phyloP scores from a whole-genome alignment of 2,797 vertebrate species.

The Otolemur crassicaudatus region DNA sequence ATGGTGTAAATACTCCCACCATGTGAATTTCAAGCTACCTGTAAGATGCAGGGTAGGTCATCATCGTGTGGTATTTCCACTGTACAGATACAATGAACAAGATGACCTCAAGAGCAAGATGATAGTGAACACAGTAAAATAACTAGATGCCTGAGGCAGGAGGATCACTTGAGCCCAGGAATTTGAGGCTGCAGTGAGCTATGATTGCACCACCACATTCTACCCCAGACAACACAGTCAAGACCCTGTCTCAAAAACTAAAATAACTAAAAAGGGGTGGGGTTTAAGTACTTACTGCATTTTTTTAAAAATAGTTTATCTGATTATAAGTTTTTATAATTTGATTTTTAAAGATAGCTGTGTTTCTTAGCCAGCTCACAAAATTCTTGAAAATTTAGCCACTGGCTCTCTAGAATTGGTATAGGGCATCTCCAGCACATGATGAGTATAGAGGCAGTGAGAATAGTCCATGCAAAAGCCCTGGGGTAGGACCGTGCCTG shows the following conservation, averaged over 20 bases:
- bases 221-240: background rate
- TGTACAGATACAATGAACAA: fast-evolving
- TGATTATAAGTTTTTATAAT: background rate
- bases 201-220: background rate
- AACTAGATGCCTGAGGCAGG: background rate
- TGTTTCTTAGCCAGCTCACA: background rate
- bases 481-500: background rate
- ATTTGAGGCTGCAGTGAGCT: background rate
- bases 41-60: fast-evolving
- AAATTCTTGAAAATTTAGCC: background rate
- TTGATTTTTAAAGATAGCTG: background rate
- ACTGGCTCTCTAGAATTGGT: background rate
- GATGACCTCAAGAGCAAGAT: background rate
- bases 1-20: background rate
- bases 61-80: fast-evolving
- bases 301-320: background rate
- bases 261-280: background rate
- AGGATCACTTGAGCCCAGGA: background rate
- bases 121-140: background rate
- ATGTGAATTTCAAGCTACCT: fast-evolving
- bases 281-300: background rate
- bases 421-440: background rate
- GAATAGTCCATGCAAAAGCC: background rate
- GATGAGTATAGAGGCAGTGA: background rate
- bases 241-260: background rate